Evolutionary conservation across 2,888 invertebrate species (phyloP), one percentile per base, ranked within the genome.

Genomic region (Sclerodermus sp.): DNA sequence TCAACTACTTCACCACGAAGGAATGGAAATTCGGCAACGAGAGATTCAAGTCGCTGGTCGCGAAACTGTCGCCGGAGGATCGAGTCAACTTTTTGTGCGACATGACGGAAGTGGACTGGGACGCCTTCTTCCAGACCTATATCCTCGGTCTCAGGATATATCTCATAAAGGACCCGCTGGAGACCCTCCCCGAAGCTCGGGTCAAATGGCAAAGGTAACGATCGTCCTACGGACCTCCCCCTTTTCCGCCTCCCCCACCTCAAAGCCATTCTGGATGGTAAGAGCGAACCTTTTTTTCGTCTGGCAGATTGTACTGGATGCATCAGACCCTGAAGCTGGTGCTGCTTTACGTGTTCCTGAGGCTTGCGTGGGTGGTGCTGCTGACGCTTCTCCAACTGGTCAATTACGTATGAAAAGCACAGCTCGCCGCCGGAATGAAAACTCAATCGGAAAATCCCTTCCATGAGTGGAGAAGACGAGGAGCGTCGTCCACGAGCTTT

Each of bases 1-100:
- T 93, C 39, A 85, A 88, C 62, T 93, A 90, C 77, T 95, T 94
- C 79, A 87, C 90, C 2, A 86, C 83, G 10, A 84, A 86, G 55
- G 85, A 90, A 55, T 95, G 93, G 93, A 79, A 79, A 17, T 90
- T 91, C 70, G 76, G 81, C 1, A 87, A 86, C 53, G 78, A 80
- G n/a, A 85, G 85, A 41, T 82, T 87, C 0, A 76, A 82, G 13
- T 71, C 68, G 1, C 79, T 92, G 66, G 83, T 86, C 81, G 73
- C 74, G 1, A 81, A 82, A 0, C 68, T 91, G 45, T 79, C 83
- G 0, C 76, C 76, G 0, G 78, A 77, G 6, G 91, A 90, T 67
- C 80, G 81, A 47, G 78, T 82, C 15, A 76, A 86, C 2, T 92
- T 90, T 70, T 84, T 86, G 15, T 92, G 91, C 76, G 87, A 87